phyloP scores from a whole-genome alignment of 2,888 invertebrate genomes.

The Chloroclystis v-ata region DNA sequence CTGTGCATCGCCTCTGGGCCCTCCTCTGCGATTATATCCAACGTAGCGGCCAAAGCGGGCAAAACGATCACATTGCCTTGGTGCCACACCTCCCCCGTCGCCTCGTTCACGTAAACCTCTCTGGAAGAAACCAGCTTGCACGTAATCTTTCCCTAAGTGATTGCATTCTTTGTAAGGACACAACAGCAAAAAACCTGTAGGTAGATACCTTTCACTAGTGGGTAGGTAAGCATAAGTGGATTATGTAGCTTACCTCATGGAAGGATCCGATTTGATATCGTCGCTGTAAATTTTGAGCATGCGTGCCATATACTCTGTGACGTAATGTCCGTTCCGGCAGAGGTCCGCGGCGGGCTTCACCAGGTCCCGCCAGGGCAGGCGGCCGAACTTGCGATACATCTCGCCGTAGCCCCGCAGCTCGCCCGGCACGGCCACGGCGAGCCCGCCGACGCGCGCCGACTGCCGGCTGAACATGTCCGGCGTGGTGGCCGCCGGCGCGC shows the following conservation, averaged over 20 bases:
- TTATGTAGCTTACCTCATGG: conserved; percentile 72
- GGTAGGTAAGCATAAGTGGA: no score
- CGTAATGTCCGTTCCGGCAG: conserved; percentile 83
- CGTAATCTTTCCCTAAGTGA: no score
- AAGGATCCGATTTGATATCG: conserved; percentile 77
- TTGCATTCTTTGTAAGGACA: no score
- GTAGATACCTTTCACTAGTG: no score
- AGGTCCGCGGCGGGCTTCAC: conserved; percentile 88
- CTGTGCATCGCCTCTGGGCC: conserved; percentile 86
- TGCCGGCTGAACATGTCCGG: conserved; percentile 82
- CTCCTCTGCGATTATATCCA: conserved; percentile 82
- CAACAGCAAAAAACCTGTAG: no score
- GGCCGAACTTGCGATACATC: conserved; percentile 85
- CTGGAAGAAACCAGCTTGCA: conserved; percentile 39
- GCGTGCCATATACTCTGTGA: conserved; percentile 82
- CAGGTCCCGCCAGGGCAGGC: conserved; percentile 86
- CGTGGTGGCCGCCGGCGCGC: conserved; percentile 83
- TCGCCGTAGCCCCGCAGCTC: conserved; percentile 91
- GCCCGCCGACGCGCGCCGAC: conserved; percentile 77
- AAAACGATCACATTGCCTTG: conserved; percentile 82
- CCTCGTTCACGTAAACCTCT: conserved; percentile 79
- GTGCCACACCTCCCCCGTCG: conserved; percentile 78
- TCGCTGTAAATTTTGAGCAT: conserved; percentile 72
- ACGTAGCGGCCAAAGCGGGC: conserved; percentile 82
- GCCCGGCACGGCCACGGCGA: conserved; percentile 94